A percentile compares a stretch with the other conserved stretches of the same genome.
Conservation (phyloP, 2,113 vertebrate genomes). For the Gadus macrocephalus region DNA sequence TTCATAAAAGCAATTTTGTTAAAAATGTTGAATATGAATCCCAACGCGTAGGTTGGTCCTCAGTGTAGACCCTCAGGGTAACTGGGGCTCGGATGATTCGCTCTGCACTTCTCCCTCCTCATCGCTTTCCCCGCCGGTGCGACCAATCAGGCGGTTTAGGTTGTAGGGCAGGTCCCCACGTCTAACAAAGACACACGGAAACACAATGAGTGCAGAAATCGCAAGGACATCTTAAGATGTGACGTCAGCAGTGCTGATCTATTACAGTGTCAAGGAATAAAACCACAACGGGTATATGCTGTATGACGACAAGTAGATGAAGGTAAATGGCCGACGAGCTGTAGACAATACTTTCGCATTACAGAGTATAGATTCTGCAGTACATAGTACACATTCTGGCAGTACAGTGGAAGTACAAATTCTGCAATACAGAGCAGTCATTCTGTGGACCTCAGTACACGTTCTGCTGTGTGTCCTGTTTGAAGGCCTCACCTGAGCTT, state of each 20-base stretch:
- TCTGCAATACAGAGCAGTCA: no score
- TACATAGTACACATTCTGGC: no score
- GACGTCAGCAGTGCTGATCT: background rate
- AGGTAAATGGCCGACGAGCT: background rate
- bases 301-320: background rate
- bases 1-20: background rate
- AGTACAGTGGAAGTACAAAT: no score
- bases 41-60: no score
- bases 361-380: no score
- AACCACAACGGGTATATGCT: no score
- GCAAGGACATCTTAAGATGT: background rate
- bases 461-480: background rate
- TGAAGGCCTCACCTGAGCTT: slow-evolving; percentile 73
- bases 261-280: no score
- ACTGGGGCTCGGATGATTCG: slow-evolving; percentile 51
- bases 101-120: slow-evolving; percentile 55
- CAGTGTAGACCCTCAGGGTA: no score
- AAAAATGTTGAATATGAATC: background rate
- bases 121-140: slow-evolving; percentile 64
- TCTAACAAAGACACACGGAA: slow-evolving; percentile 30
- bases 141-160: slow-evolving; percentile 39
- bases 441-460: background rate
- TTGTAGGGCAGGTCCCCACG: slow-evolving; percentile 62
- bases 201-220: no score
- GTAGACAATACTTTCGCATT: no score